Conservation (phyloP, 2,113 vertebrate genomes). For the Onychostruthus taczanowskii region DNA sequence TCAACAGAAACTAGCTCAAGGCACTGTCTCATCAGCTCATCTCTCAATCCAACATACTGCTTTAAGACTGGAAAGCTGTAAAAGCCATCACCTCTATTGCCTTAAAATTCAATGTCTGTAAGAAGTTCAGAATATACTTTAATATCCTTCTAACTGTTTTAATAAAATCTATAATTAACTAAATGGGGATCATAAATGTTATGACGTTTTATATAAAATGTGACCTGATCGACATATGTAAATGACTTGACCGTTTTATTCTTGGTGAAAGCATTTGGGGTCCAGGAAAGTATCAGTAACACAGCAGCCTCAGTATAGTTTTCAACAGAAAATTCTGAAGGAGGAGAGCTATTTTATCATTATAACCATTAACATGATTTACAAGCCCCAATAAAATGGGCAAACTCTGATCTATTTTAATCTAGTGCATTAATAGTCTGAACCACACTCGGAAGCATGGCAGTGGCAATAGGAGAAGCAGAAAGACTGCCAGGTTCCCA, state of each 20-base stretch:
- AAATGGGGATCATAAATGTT: not conserved
- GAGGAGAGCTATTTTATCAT: not conserved
- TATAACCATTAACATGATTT: not conserved
- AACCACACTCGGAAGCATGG: not conserved
- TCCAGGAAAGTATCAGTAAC: not conserved
- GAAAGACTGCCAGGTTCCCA: not conserved
- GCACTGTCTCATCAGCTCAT: not conserved
- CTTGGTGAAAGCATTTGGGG: not conserved
- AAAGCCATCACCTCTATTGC: not conserved
- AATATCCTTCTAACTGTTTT: not conserved
- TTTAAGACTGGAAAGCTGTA: not conserved
- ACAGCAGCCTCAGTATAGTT: not conserved
- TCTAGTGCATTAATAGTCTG: not conserved
- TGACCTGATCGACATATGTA: not conserved
- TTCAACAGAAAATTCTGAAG: not conserved
- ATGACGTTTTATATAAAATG: not conserved
- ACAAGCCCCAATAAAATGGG: not conserved
- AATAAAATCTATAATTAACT: constrained; percentile 26
- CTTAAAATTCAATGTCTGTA: not conserved
- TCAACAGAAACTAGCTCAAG: not conserved
- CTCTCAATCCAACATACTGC: not conserved
- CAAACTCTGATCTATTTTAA: not conserved
- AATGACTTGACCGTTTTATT: not conserved
- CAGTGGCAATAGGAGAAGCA: not conserved
- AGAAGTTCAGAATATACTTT: not conserved